These are phyloP conservation scores for Cyprinodon tularosa DNA, from an alignment of 2,113 vertebrate genomes.

Conservation along the genomic window DNA sequence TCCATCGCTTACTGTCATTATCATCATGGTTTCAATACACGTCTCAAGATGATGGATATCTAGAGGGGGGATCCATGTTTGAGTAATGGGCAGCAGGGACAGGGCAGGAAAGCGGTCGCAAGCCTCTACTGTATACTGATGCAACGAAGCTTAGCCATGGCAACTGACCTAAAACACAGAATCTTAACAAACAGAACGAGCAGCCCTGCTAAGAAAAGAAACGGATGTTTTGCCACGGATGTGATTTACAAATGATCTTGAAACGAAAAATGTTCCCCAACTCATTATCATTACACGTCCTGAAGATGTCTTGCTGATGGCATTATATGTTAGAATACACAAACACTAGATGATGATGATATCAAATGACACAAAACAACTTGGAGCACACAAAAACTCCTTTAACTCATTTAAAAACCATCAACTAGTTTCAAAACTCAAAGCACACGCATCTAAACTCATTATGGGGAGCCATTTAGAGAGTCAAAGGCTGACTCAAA, in stretches of 20 bases:
- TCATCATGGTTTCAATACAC: constrained; percentile 70
- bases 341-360: constrained; percentile 32
- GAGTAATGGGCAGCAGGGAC: constrained; percentile 64
- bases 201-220: constrained; percentile 8
- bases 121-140: constrained; percentile 19
- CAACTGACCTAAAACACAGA: constrained; percentile 32
- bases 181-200: constrained; percentile 3
- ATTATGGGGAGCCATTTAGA: constrained; percentile 34
- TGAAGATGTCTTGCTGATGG: not conserved
- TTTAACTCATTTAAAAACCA: constrained; percentile 28
- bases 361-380: constrained; percentile 43
- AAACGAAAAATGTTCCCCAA: constrained; percentile 33
- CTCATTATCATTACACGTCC: constrained; percentile 43
- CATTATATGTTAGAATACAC: not conserved
- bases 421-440: constrained; percentile 19
- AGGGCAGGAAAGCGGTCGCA: constrained; percentile 57
- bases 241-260: constrained; percentile 48
- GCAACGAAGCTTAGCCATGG: constrained; percentile 32
- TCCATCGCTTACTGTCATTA: constrained; percentile 61
- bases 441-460: constrained; percentile 12
- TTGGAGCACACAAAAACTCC: constrained; percentile 1
- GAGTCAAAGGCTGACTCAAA: not conserved
- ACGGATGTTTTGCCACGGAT: not conserved
- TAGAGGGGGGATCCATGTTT: constrained; percentile 65
- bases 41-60: constrained; percentile 69